Evolutionary conservation across 2,888 invertebrate genomes (phyloP).

Genomic region (Cantharis flavilabris): DNA sequence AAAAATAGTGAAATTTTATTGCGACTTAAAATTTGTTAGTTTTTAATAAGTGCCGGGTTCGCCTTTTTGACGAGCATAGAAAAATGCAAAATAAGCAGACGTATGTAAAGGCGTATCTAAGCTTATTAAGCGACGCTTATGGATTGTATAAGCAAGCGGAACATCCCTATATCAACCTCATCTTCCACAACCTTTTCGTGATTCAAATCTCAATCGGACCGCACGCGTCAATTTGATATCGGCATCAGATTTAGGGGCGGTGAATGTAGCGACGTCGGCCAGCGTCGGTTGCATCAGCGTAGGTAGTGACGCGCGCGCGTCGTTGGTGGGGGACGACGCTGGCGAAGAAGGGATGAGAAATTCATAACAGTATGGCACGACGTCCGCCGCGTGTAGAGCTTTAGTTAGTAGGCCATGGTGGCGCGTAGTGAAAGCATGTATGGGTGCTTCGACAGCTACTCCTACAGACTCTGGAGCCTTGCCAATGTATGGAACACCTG

Average conservation of each 20-base stretch:
- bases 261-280: conserved; percentile 41
- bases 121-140: conserved; percentile 38
- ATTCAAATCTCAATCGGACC: conserved; percentile 42
- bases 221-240: conserved; percentile 49
- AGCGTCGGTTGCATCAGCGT: conserved; percentile 38
- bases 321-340: conserved; percentile 41
- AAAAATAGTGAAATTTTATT: background rate
- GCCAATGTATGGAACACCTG: conserved; percentile 78
- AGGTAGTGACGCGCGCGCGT: conserved; percentile 41
- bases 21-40: background rate
- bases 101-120: conserved; percentile 25
- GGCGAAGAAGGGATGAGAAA: conserved; percentile 39
- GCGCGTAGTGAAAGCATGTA: conserved; percentile 78
- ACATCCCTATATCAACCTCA: conserved; percentile 36
- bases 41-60: background rate
- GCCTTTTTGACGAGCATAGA: background rate
- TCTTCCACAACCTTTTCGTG: conserved; percentile 38
- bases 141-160: conserved; percentile 36
- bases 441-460: conserved; percentile 77
- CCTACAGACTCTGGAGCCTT: conserved; percentile 77
- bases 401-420: conserved; percentile 76
- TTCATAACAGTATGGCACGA: conserved; percentile 39
- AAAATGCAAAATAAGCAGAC: conserved; percentile 24
- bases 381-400: conserved; percentile 41
- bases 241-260: conserved; percentile 51